phyloP scores from a whole-genome alignment of 2,797 vertebrate genomes.

The Xyrichtys novacula region DNA sequence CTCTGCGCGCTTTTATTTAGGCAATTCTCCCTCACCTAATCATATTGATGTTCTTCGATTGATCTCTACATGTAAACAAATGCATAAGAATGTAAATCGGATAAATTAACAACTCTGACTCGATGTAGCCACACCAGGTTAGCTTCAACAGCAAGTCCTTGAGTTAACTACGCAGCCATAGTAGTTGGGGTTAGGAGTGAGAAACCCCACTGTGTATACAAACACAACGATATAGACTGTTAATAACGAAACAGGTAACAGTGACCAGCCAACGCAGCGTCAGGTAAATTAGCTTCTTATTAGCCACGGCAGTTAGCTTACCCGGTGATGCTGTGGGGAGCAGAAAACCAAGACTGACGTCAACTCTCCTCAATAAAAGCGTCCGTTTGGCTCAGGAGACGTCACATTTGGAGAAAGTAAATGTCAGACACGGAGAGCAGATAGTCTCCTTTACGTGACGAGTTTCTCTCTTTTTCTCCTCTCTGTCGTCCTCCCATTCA shows the following conservation, averaged over 20 bases:
- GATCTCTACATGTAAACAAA: no score
- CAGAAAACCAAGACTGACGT: slow-evolving; percentile 34
- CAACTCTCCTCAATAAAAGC: slow-evolving; percentile 16
- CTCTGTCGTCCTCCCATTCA: slow-evolving; percentile 24
- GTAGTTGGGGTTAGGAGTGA: not conserved
- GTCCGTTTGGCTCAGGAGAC: not conserved
- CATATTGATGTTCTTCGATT: no score
- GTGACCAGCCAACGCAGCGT: not conserved
- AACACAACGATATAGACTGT: not conserved
- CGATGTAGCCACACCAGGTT: not conserved
- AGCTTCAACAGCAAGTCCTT: not conserved
- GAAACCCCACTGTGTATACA: not conserved
- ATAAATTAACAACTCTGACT: not conserved
- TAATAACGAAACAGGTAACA: not conserved
- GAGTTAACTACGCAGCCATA: not conserved
- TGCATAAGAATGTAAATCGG: not conserved
- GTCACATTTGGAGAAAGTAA: not conserved
- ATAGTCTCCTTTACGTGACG: not conserved
- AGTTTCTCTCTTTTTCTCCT: not conserved
- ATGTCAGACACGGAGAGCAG: not conserved
- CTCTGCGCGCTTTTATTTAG: no score
- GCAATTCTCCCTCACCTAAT: no score
- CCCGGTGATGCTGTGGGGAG: slow-evolving; percentile 56
- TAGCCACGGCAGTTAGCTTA: slow-evolving; percentile 69
- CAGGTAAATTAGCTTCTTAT: slow-evolving; percentile 1